Percentiles rank a stretch among this genome's conserved stretches.
Conservation (phyloP, 2,888 invertebrate species). For the Mechanitis mazaeus region DNA sequence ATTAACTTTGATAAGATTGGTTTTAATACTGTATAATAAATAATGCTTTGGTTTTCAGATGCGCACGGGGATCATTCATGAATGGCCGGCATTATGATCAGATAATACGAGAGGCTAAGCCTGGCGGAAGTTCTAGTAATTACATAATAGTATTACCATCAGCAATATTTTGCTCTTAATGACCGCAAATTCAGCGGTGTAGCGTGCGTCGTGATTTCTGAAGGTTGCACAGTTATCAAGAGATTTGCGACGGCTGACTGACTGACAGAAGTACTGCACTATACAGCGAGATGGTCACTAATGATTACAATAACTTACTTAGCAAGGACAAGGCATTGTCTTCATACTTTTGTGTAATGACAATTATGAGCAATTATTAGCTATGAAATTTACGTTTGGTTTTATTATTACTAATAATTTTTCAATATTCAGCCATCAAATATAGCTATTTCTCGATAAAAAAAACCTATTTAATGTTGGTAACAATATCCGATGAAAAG, state of each 20-base stretch:
- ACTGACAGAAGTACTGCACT: neutral
- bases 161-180: neutral
- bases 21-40: too few species aligned
- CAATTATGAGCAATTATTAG: too few species aligned
- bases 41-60: neutral
- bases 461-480: too few species aligned
- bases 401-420: too few species aligned
- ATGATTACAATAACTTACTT: neutral
- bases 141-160: conserved; percentile 2
- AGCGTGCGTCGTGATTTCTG: conserved; percentile 3
- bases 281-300: neutral
- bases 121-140: neutral
- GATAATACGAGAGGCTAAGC: neutral
- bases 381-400: too few species aligned
- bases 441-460: too few species aligned
- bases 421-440: too few species aligned
- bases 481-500: neutral
- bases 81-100: neutral
- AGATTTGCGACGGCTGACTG: conserved; percentile 4
- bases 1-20: too few species aligned
- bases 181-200: neutral
- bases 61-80: neutral
- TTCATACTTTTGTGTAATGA: too few species aligned
- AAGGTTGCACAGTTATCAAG: conserved; percentile 7
- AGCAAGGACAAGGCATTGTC: neutral